phyloP scores from a whole-genome alignment of 2,888 invertebrate genomes.

The Notodonta dromedarius region DNA sequence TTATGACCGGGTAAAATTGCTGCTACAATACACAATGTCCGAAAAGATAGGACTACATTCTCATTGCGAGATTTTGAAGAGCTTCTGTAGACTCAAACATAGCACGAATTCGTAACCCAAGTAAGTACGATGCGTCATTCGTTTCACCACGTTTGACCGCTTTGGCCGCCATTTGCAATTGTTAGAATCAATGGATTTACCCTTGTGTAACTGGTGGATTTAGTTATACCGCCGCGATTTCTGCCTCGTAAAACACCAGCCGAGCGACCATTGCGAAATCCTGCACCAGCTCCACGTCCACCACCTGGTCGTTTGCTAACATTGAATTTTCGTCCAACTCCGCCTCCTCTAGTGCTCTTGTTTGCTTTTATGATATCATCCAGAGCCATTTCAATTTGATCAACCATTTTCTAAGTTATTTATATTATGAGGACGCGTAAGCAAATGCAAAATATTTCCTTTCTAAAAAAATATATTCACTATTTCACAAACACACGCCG shows the following conservation, averaged over 20 bases:
- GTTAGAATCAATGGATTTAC: conserved; percentile 82
- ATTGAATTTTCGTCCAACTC: conserved; percentile 80
- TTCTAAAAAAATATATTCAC: not conserved
- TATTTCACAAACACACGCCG: not conserved
- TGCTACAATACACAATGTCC: conserved; percentile 31
- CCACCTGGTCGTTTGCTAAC: conserved; percentile 70
- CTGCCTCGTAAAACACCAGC: conserved; percentile 88
- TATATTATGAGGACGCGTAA: not conserved
- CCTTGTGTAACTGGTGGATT: conserved; percentile 87
- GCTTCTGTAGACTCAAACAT: conserved; percentile 18
- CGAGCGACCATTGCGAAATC: conserved; percentile 81
- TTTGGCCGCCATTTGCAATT: conserved; percentile 79
- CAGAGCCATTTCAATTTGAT: conserved; percentile 98
- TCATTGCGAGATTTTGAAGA: conserved; percentile 21
- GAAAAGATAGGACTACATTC: conserved; percentile 25
- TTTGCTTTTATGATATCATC: conserved; percentile 98
- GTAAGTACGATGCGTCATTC: conserved; percentile 64
- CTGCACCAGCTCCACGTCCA: conserved; percentile 70
- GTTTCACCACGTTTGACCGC: conserved; percentile 72
- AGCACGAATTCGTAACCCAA: conserved; percentile 9
- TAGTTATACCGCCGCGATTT: conserved; percentile 88
- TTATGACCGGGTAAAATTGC: conserved; percentile 19
- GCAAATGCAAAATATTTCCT: conserved; percentile 12
- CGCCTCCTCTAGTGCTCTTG: conserved; percentile 87
- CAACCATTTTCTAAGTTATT: conserved; percentile 86